Base-by-base conservation (phyloP, 2,113 vertebrate species). In the Saccopteryx leptura region DNA sequence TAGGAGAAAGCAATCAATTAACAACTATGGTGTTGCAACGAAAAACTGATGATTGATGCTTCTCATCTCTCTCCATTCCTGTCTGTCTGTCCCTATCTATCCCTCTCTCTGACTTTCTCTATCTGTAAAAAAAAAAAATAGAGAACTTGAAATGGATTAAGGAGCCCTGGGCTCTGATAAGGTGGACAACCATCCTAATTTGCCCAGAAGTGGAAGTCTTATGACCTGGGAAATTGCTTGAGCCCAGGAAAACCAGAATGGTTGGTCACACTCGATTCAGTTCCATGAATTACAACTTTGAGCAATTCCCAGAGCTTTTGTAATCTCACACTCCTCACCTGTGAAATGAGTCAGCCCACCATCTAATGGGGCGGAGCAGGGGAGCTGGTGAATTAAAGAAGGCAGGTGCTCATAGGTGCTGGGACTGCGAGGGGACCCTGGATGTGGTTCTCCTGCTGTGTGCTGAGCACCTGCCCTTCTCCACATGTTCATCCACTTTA, bases 391-490 rank as follows among this genome's bases (percentile, higher is more conserved):
- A 33, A 13, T 26, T 10, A 24, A 46, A 31, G 24, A 26, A 58
- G 31, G 39, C 1, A 39, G 19, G 24, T 72, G 68, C 58, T 17
- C 5, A 2, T 65, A 14, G 31, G n/a, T 1, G 0, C 4, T 21
- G 19, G 79, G 14, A n/a, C 4, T 4, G 5, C 9, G 28, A 39
- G 21, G 28, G 11, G 14, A 15, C 15, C n/a, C 23, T 15, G 5
- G 15, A 7, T 3, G 1, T 13, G 50, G 4, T 2, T 2, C 52
- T 39, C 7, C 46, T n/a, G 1, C 9, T 50, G 2, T 19, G 8
- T 5, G 24, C 19, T 54, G 14, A 72, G 11, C 9, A 71, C 26
- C 58, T 4, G 0, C 2, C 1, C 17, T 28, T 88, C 83, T 78
- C 48, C 2, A 66, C 23, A n/a, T 11, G 4, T 21, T 18, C 31